phyloP scores from a whole-genome alignment of 2,888 invertebrate genomes.

The Auanema freiburgensis region DNA sequence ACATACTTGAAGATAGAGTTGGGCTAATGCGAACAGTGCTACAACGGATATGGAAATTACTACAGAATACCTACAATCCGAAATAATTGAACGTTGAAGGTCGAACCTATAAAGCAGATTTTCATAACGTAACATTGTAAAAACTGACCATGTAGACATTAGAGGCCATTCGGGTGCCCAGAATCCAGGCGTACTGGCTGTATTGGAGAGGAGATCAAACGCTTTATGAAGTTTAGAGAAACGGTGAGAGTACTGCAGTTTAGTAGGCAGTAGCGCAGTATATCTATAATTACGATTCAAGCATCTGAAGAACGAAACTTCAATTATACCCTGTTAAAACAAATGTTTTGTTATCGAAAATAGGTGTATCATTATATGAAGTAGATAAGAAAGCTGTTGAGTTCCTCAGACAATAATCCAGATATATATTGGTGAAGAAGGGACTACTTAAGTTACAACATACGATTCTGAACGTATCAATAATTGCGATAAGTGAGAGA shows the following conservation, averaged over 20 bases:
- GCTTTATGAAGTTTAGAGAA: constrained; percentile 49
- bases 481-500: background rate
- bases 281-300: constrained; percentile 28
- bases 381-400: constrained; percentile 57
- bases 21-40: constrained; percentile 50
- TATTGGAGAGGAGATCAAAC: constrained; percentile 45
- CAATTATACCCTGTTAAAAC: constrained; percentile 46
- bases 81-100: constrained; percentile 58
- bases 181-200: constrained; percentile 39
- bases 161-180: constrained; percentile 61
- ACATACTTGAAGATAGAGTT: constrained; percentile 40
- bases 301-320: background rate
- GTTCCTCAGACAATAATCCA: constrained; percentile 46
- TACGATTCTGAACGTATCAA: constrained; percentile 24
- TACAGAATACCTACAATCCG: constrained; percentile 53
- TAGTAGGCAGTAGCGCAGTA: constrained; percentile 57
- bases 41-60: constrained; percentile 57
- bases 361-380: constrained; percentile 62
- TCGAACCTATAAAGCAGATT: constrained; percentile 45
- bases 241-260: constrained; percentile 53
- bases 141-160: constrained; percentile 43
- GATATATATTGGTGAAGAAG: constrained; percentile 34
- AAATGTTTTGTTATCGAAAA: constrained; percentile 59
- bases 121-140: background rate
- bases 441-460: constrained; percentile 40